Evolutionary conservation across 2,797 vertebrate species (phyloP), one percentile per base, ranked within the genome.

Genomic region (Varecia variegata): DNA sequence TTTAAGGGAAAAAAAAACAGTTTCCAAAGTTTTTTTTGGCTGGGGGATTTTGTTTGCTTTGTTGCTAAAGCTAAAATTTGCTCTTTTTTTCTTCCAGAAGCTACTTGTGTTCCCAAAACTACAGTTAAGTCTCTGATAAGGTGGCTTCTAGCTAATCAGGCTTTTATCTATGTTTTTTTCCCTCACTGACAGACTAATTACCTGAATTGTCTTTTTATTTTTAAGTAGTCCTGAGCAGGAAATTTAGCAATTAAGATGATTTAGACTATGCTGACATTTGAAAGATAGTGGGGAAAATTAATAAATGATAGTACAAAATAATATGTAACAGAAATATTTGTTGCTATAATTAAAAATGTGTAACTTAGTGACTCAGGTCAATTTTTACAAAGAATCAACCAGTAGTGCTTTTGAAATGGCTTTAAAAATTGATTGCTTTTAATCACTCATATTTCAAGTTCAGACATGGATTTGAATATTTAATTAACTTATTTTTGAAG

Each of bases 221-320:
- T 95, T 97, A 97, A 98, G 95, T 93, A 94, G 91, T 96, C 79
- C 94, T 94, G 76, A 97, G 95, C 91, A 97, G 89, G 94, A 97
- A 96, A 98, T 97, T 95, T 96, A 98, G 97, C 93, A 98, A 97
- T 98, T 97, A 97, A 97, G 97, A 97, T 97, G 94, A 97, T 97
- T 97, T 97, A 98, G 96, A 67, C 67, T 87, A 71, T 77, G 80
- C 76, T 93, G 96, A 93, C 96, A 97, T 97, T 97, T 96, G 86
- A 97, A 96, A 97, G 88, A 92, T 94, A 94, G 80, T 77, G 47
- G 38, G 38, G 70, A 56, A 93, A 97, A 97, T 97, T 97, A 96
- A 97, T 95, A 97, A 95, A 79, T 95, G 86, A 96, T 92, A 95
- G 62, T 87, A 85, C 54, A 90, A 96, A 93, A 96, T 94, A 94